Conservation (phyloP, 1,140 invertebrate species). For the Bombus picipes region DNA sequence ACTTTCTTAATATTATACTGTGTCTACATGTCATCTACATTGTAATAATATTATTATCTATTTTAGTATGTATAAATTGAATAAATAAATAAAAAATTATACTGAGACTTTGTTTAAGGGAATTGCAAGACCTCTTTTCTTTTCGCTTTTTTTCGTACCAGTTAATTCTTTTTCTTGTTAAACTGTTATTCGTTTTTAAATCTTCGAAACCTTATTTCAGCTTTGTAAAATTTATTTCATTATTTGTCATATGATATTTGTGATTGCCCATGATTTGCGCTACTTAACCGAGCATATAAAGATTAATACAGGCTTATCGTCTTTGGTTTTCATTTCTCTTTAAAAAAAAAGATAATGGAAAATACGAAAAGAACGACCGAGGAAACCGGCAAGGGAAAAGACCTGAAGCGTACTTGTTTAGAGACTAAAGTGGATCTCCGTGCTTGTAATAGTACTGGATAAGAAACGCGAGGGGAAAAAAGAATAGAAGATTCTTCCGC, state of each 20-base stretch:
- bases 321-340: neutral
- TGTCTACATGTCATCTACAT: neutral
- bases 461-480: conserved; percentile 30
- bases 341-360: neutral
- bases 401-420: conserved; percentile 54
- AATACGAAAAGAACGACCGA: conserved; percentile 10
- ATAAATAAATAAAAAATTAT: conserved; percentile 22
- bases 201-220: neutral
- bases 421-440: conserved; percentile 49
- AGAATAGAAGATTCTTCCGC: conserved; percentile 41
- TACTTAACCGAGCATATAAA: neutral
- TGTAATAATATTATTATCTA: neutral
- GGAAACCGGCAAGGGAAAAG: conserved; percentile 16
- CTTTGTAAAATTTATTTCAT: too few relatives aligned
- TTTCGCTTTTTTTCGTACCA: neutral
- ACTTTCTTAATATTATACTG: neutral
- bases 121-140: neutral
- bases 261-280: too few relatives aligned
- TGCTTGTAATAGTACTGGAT: conserved; percentile 30
- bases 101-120: neutral
- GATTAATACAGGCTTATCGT: neutral
- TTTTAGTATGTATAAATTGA: neutral
- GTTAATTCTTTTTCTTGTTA: conserved; percentile 1
- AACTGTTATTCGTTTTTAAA: neutral
- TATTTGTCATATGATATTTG: too few relatives aligned